These are phyloP conservation scores for Rhadina sibilatrix DNA, from an alignment of 2,113 vertebrate genomes.

Conservation along the genomic window DNA sequence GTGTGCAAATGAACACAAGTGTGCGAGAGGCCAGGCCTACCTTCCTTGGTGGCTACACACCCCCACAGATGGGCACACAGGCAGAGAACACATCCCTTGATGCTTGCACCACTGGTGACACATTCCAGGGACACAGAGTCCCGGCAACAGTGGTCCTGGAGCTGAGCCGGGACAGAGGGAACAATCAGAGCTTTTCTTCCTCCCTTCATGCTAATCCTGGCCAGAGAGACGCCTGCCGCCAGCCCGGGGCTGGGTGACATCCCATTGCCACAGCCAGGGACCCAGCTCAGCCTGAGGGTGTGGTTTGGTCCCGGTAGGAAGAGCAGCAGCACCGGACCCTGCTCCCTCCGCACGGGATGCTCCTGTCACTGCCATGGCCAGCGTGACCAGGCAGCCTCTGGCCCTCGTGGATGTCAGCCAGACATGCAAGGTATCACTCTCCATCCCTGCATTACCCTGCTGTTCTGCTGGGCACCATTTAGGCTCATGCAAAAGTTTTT, in stretches of 20 bases:
- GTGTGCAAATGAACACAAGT: fast-evolving
- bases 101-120: not conserved
- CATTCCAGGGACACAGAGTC: not conserved
- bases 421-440: not conserved
- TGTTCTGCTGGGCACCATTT: not conserved
- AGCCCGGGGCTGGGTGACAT: not conserved
- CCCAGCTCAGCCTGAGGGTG: not conserved
- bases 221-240: not conserved
- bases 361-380: fast-evolving
- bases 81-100: not conserved
- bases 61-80: not conserved
- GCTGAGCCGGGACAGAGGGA: not conserved
- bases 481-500: not conserved
- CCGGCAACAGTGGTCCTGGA: not conserved
- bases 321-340: fast-evolving
- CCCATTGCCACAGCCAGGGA: fast-evolving
- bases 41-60: not conserved
- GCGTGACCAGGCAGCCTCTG: not conserved
- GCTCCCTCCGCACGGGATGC: fast-evolving
- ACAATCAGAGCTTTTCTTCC: slow-evolving; percentile 48
- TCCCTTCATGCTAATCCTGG: not conserved
- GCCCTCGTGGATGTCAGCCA: fast-evolving
- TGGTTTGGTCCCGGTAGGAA: not conserved
- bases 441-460: not conserved
- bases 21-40: fast-evolving